Evolutionary conservation across 1,140 invertebrate species (phyloP).

Genomic region (Stenopsyche tienmushanensis): DNA sequence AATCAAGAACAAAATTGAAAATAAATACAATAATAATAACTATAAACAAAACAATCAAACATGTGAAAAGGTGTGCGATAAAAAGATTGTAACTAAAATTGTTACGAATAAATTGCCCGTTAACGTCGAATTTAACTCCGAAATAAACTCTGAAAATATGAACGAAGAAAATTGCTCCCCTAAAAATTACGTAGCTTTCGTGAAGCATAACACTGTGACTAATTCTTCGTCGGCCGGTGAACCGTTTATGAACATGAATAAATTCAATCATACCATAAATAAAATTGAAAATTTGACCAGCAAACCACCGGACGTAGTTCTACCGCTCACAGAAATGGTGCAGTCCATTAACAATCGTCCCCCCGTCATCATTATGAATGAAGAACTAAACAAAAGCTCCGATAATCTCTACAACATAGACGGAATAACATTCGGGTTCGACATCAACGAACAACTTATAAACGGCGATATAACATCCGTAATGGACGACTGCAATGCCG

Average conservation of each 20-base stretch:
- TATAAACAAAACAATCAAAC: background rate
- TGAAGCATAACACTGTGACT: constrained; percentile 24
- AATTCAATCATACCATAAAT: constrained; percentile 17
- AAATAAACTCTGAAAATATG: background rate
- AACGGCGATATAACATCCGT: constrained; percentile 38
- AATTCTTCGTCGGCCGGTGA: background rate
- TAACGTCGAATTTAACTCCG: too few species aligned
- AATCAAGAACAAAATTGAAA: constrained; percentile 16
- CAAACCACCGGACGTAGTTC: constrained; percentile 39
- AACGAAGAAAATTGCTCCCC: background rate
- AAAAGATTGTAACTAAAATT: background rate
- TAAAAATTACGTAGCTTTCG: constrained; percentile 25
- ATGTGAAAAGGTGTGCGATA: background rate
- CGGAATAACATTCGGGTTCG: constrained; percentile 66
- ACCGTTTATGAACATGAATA: constrained; percentile 7
- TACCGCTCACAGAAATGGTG: constrained; percentile 34
- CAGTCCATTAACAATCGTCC: constrained; percentile 53
- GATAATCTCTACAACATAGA: constrained; percentile 57
- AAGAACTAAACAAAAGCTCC: constrained; percentile 49
- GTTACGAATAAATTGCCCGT: too few species aligned
- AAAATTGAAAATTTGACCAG: constrained; percentile 29
- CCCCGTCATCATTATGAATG: constrained; percentile 63
- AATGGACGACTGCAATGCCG: background rate
- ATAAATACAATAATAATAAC: background rate
- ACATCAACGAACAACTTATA: constrained; percentile 66